phyloP scores from a whole-genome alignment of 1,140 invertebrate genomes.

The Drosophila varians region DNA sequence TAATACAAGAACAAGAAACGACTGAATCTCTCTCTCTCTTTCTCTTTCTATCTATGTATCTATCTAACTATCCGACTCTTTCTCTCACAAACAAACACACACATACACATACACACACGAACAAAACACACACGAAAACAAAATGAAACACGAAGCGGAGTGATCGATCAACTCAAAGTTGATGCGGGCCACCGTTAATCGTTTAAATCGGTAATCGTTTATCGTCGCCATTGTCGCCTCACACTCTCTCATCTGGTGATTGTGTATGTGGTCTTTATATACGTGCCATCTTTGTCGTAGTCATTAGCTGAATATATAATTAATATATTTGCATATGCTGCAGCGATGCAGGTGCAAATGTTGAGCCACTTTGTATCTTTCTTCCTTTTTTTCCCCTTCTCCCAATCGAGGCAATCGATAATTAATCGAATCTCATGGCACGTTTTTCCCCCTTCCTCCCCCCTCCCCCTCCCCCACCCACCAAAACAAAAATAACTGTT shows the following conservation, averaged over 20 bases:
- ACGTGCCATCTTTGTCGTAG: conserved; percentile 82
- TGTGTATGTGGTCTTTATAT: conserved; percentile 83
- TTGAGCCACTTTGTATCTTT: background rate
- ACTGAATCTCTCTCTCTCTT: conserved; percentile 64
- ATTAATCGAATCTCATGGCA: conserved; percentile 34
- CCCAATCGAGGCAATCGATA: conserved; percentile 17
- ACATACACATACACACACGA: conserved; percentile 15
- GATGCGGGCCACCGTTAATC: conserved; percentile 36
- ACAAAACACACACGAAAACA: conserved; percentile 14
- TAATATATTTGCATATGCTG: conserved; percentile 32
- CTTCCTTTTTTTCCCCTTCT: background rate
- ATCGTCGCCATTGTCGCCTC: conserved; percentile 75
- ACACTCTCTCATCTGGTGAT: conserved; percentile 82
- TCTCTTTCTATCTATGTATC: conserved; percentile 13
- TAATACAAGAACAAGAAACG: conserved; percentile 60
- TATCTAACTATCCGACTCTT: conserved; percentile 52
- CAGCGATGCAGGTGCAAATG: conserved; percentile 50
- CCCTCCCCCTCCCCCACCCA: background rate
- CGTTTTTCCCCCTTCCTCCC: background rate
- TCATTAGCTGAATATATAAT: conserved; percentile 76
- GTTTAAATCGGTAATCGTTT: conserved; percentile 44
- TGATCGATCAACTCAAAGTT: conserved; percentile 63
- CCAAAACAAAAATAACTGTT: too few species aligned
- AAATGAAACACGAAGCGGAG: conserved; percentile 5
- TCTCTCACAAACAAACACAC: conserved; percentile 35